Conservation (phyloP, 92 coral and sea anemone genomes). For the Phenganax stokvisi region DNA sequence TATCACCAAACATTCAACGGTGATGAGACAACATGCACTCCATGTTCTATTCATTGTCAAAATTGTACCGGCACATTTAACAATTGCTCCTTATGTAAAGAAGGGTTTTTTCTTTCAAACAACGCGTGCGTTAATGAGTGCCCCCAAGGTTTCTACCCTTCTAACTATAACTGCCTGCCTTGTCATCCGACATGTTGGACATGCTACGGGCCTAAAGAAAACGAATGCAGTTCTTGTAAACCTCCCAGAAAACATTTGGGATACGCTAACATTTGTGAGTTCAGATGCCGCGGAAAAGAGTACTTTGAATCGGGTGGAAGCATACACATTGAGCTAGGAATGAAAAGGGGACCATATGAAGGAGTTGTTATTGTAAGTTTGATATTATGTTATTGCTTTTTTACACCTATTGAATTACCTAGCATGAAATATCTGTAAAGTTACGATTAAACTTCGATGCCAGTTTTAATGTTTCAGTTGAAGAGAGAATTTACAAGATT, state of each 20-base stretch:
- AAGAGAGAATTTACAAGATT: too few species aligned
- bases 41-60: background rate
- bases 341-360: background rate
- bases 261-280: background rate
- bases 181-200: constrained; percentile 12
- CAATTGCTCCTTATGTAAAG: constrained; percentile 11
- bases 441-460: too few species aligned
- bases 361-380: background rate
- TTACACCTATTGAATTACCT: too few species aligned
- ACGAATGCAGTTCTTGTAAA: constrained; percentile 23
- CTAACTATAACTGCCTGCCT: background rate
- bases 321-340: background rate
- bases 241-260: background rate
- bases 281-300: background rate
- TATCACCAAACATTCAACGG: background rate
- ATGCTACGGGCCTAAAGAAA: background rate
- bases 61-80: background rate
- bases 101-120: background rate
- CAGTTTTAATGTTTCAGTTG: too few species aligned
- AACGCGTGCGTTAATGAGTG: constrained; percentile 1
- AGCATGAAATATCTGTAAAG: too few species aligned
- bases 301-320: background rate
- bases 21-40: background rate
- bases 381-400: too few species aligned
- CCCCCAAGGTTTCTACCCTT: background rate